phyloP scores from a whole-genome alignment of 2,113 vertebrate genomes.

The Australoheros scitulus region DNA sequence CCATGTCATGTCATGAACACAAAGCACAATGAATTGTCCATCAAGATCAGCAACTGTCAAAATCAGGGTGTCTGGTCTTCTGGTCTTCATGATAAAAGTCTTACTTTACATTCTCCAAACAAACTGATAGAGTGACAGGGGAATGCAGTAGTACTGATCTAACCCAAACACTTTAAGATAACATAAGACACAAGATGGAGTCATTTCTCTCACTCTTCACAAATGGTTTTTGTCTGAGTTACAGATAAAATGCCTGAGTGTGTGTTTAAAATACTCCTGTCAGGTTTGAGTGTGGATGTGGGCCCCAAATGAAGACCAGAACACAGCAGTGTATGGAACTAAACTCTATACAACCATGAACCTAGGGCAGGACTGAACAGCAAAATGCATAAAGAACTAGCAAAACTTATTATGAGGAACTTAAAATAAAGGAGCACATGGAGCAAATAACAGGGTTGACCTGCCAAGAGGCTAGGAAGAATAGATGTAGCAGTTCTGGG shows the following conservation, averaged over 20 bases:
- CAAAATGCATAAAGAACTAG: too few species aligned
- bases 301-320: too few species aligned
- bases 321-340: too few species aligned
- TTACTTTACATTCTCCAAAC: neutral
- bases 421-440: too few species aligned
- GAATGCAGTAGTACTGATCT: constrained; percentile 19
- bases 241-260: constrained; percentile 32
- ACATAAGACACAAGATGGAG: constrained; percentile 33
- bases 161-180: constrained; percentile 20
- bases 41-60: neutral
- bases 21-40: neutral
- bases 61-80: neutral
- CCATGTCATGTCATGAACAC: neutral
- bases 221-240: constrained; percentile 25
- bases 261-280: constrained; percentile 51
- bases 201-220: constrained; percentile 40
- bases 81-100: neutral
- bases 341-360: too few species aligned
- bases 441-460: too few species aligned
- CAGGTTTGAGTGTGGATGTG: too few species aligned
- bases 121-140: neutral
- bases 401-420: too few species aligned
- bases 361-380: too few species aligned
- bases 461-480: too few species aligned
- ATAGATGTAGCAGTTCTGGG: too few species aligned